phyloP scores from a whole-genome alignment of 2,888 invertebrate genomes.

The Tenthredo livida region DNA sequence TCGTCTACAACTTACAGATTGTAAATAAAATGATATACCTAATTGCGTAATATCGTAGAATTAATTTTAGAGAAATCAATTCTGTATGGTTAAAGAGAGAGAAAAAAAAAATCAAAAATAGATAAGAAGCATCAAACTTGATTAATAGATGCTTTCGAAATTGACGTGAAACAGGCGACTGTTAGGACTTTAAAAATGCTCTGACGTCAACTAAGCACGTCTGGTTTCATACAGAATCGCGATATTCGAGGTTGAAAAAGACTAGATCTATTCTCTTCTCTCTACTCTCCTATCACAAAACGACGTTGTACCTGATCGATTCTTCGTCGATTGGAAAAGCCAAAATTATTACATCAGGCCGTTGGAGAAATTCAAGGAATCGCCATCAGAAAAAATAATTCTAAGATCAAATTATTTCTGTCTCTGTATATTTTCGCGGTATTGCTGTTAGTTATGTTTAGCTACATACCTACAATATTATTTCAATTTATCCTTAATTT shows the following conservation, averaged over 20 bases:
- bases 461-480: no score
- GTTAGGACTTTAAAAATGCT: not conserved
- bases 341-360: not conserved
- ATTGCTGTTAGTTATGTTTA: no score
- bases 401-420: not conserved
- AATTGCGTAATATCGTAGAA: not conserved
- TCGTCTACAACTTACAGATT: no score
- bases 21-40: not conserved
- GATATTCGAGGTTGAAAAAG: not conserved
- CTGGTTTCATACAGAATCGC: constrained; percentile 21
- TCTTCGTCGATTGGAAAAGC: not conserved
- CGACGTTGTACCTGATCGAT: not conserved
- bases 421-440: not conserved
- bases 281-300: not conserved
- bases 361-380: not conserved
- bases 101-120: not conserved
- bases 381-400: not conserved
- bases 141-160: not conserved
- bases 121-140: not conserved
- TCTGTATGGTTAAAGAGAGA: not conserved
- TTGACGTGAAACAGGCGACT: constrained; percentile 29
- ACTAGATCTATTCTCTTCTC: not conserved
- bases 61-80: not conserved
- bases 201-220: constrained; percentile 32
- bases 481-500: no score